Percentiles rank a stretch among this genome's conserved stretches.
Conservation (phyloP, 2,797 vertebrate genomes). For the Alcedo atthis region DNA sequence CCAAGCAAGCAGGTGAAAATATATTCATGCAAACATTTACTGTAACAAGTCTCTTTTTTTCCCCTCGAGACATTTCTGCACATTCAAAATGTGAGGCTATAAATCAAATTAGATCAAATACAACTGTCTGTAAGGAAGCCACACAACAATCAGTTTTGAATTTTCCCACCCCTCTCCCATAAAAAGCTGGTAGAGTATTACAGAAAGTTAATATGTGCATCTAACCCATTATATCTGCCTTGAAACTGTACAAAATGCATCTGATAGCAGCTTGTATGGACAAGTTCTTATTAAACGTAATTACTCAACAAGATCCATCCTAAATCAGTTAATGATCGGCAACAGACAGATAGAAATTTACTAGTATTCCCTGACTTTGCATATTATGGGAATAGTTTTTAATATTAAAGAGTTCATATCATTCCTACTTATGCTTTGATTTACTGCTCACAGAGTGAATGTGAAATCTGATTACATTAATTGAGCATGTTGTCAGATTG, state of each 20-base stretch:
- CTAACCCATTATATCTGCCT: slow-evolving; percentile 32
- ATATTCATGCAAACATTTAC: not conserved
- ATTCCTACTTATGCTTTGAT: not conserved
- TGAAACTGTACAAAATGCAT: slow-evolving; percentile 50
- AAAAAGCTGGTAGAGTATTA: slow-evolving; percentile 20
- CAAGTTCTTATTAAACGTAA: slow-evolving; percentile 43
- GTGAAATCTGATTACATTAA: slow-evolving; percentile 47
- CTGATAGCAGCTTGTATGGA: slow-evolving; percentile 44
- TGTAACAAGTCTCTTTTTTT: slow-evolving; percentile 16
- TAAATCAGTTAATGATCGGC: slow-evolving; percentile 29
- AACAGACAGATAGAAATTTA: slow-evolving; percentile 20
- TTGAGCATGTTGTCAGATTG: slow-evolving; percentile 56
- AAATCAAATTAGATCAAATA: slow-evolving; percentile 68
- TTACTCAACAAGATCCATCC: slow-evolving; percentile 43
- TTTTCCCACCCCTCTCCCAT: slow-evolving; percentile 61
- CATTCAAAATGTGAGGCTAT: slow-evolving; percentile 45
- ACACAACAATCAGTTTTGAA: slow-evolving; percentile 59
- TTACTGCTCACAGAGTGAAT: not conserved
- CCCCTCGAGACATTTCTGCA: slow-evolving; percentile 45
- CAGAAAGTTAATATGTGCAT: slow-evolving; percentile 51
- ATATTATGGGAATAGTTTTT: slow-evolving; percentile 29
- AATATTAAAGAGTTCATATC: slow-evolving; percentile 53
- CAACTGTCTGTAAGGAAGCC: slow-evolving; percentile 53
- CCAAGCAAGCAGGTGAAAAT: slow-evolving; percentile 63
- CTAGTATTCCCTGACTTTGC: slow-evolving; percentile 43